Evolutionary conservation across 2,113 vertebrate species (phyloP), one percentile per base, ranked within the genome.

Genomic region (Anoura caudifer): DNA sequence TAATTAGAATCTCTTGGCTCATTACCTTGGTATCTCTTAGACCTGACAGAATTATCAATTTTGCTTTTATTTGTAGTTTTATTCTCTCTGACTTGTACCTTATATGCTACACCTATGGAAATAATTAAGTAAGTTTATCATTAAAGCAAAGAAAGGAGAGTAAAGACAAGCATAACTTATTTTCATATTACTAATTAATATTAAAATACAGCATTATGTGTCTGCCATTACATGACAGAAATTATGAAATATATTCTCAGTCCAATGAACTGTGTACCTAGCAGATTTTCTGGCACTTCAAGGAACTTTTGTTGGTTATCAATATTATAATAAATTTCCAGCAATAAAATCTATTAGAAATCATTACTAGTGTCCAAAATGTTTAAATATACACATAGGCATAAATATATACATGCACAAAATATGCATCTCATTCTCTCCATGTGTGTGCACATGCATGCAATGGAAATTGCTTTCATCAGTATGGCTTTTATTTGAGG

Each of bases 1-100:
- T 97, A 96, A 95, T 97, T 97, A 97, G 92, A 94, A 56, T 85
- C 65, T 91, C 88, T 85, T 96, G 81, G 88, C 31, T 96, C 81
- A 83, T 96, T 97, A 95, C 38, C 81, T 97, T 96, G 80, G n/a
- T 90, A 94, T 92, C 96, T 92, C 91, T 90, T 87, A 45, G 69
- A 31, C 45, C 84, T 97, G 93, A 96, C 93, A 79, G 93, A 90
- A 47, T 85, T 96, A 95, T 90, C 77, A 72, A 45, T 97, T 95
- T 90, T 94, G 8, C n/a, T 94, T 93, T 95, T 65, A 76, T 87
- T 94, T 67, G 87, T 77, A 96, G 70, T 97, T 96, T 95, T 87
- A 63, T 86, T 77, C 85, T 90, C 31, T n/a, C 76, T 85, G 72
- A 91, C 72, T 70, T 65, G 26, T 45, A 41, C 14, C 54, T 4